Percentiles rank a stretch among this genome's conserved stretches.
Conservation (phyloP, 2,888 invertebrate genomes). For the Protophormia terraenovae region DNA sequence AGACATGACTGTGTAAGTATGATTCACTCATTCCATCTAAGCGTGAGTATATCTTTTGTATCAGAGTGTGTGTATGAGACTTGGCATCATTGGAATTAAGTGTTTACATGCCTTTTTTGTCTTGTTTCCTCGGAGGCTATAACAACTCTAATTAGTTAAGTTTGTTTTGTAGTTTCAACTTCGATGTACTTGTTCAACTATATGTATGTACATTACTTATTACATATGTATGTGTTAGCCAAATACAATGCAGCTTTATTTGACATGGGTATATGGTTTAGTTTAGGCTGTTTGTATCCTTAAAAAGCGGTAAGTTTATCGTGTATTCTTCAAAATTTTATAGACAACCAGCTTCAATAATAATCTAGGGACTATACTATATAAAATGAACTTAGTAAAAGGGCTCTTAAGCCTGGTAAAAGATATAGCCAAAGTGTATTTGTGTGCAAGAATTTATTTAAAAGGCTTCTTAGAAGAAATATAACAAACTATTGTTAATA, state of each 20-base stretch:
- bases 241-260: constrained; percentile 11
- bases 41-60: constrained; percentile 12
- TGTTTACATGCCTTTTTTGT: constrained; percentile 65
- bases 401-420: background rate
- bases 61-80: constrained; percentile 17
- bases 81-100: constrained; percentile 60
- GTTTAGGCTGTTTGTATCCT: background rate
- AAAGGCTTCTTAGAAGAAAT: background rate
- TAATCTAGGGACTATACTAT: constrained; percentile 18
- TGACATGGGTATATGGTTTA: background rate
- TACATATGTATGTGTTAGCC: background rate
- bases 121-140: constrained; percentile 56
- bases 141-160: constrained; percentile 67
- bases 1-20: constrained; percentile 7
- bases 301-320: constrained; percentile 8
- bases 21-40: background rate
- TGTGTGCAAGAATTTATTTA: background rate
- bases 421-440: background rate
- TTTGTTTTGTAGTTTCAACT: constrained; percentile 60
- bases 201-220: background rate
- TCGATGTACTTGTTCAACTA: background rate
- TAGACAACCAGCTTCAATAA: background rate
- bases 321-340: constrained; percentile 23
- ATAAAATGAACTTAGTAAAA: constrained; percentile 1
- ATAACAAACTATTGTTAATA: background rate